A percentile compares a stretch with the other conserved stretches of the same genome.
These are phyloP conservation scores for Cardiocondyla obscurior DNA, from an alignment of 1,140 invertebrate genomes.

Conservation along the genomic window DNA sequence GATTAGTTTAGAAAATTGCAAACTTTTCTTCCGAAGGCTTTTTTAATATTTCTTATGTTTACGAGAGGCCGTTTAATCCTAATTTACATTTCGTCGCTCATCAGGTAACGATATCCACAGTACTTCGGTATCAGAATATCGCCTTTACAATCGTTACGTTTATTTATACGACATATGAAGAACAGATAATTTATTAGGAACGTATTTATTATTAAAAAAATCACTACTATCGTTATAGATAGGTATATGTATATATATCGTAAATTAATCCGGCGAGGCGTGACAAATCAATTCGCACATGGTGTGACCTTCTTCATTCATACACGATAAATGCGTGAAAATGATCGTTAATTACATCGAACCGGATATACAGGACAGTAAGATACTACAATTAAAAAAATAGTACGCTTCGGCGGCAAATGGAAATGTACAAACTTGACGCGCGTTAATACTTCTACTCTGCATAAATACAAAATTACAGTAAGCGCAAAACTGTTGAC, in stretches of 20 bases:
- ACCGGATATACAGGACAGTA: not conserved
- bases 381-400: constrained; percentile 15
- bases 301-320: constrained; percentile 23
- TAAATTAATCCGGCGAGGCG: constrained; percentile 57
- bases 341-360: constrained; percentile 19
- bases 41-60: constrained; percentile 51
- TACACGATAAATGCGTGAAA: constrained; percentile 7
- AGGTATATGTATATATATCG: not conserved
- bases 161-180: constrained; percentile 65
- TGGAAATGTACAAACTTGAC: constrained; percentile 3
- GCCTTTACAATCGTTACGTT: constrained; percentile 61
- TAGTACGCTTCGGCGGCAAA: constrained; percentile 14
- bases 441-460: not conserved
- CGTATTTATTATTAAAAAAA: constrained; percentile 72
- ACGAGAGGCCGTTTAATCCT: constrained; percentile 67
- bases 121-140: constrained; percentile 15
- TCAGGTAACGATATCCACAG: constrained; percentile 27
- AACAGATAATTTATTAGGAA: constrained; percentile 71
- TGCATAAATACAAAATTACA: constrained; percentile 24
- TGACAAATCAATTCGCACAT: constrained; percentile 28
- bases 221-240: constrained; percentile 61
- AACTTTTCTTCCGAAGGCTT: constrained; percentile 8
- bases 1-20: constrained; percentile 28
- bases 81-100: constrained; percentile 35
- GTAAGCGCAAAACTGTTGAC: constrained; percentile 5